Conservation (phyloP, 2,888 invertebrate species). For the Melipona bicolor region DNA sequence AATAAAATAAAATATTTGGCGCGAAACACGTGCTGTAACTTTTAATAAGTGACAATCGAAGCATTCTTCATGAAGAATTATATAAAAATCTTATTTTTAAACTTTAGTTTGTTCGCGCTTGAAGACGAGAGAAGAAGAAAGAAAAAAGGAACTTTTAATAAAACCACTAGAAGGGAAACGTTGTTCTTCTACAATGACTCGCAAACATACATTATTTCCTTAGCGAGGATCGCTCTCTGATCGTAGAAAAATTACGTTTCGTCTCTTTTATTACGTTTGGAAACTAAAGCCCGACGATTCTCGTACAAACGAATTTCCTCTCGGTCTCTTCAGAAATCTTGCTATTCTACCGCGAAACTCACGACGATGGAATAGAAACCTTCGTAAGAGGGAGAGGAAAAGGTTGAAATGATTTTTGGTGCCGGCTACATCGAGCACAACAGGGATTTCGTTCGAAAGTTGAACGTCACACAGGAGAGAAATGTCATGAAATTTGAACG, state of each 20-base stretch:
- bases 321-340: constrained; percentile 54
- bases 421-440: neutral
- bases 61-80: no score
- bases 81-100: no score
- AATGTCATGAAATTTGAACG: neutral
- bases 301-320: constrained; percentile 65
- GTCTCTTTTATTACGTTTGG: constrained; percentile 69
- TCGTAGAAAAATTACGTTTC: constrained; percentile 68
- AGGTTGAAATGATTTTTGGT: neutral
- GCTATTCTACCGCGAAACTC: constrained; percentile 38
- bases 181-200: no score
- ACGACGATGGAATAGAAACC: constrained; percentile 41
- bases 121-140: no score
- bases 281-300: constrained; percentile 57
- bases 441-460: neutral
- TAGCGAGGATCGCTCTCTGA: constrained; percentile 42
- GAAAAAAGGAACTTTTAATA: no score
- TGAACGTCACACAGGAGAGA: neutral
- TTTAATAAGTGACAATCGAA: no score
- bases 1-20: no score
- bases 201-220: constrained; percentile 79
- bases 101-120: no score
- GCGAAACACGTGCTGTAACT: no score
- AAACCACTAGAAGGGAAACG: no score
- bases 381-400: neutral